Percentiles rank a stretch among this genome's conserved stretches.
Conservation (phyloP, 2,888 invertebrate genomes). For the Drosophila cracens region DNA sequence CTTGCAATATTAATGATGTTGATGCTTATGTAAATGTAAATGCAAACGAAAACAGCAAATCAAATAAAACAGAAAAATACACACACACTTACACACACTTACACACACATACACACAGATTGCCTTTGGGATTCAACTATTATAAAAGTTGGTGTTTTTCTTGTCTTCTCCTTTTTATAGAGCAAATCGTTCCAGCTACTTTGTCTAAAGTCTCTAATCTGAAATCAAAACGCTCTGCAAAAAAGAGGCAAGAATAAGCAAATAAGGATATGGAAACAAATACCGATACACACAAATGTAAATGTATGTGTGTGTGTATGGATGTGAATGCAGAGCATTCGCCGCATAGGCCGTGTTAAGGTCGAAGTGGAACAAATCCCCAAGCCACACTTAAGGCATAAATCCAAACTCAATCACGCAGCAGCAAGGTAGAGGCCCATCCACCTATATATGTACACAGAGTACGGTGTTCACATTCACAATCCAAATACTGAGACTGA, state of each 20-base stretch:
- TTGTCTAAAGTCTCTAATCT: slow-evolving; percentile 45
- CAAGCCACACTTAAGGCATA: slow-evolving; percentile 74
- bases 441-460: slow-evolving; percentile 4
- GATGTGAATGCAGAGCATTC: slow-evolving; percentile 18
- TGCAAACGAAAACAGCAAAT: slow-evolving; percentile 56
- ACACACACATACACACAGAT: not conserved
- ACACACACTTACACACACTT: not conserved
- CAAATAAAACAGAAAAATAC: slow-evolving; percentile 48
- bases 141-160: slow-evolving; percentile 19
- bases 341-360: slow-evolving; percentile 50
- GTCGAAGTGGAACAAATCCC: slow-evolving; percentile 62
- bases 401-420: slow-evolving; percentile 77
- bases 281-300: slow-evolving; percentile 9
- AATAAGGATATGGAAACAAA: slow-evolving; percentile 34
- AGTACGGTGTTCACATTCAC: slow-evolving; percentile 2
- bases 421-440: slow-evolving; percentile 30
- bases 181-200: slow-evolving; percentile 25
- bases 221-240: slow-evolving; percentile 51
- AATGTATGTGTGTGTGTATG: not conserved
- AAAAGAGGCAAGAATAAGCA: slow-evolving; percentile 30
- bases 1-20: slow-evolving; percentile 74
- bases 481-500: slow-evolving; percentile 13
- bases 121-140: slow-evolving; percentile 4
- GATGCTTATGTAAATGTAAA: slow-evolving; percentile 65
- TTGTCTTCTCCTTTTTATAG: slow-evolving; percentile 31